These are phyloP conservation scores for Holacanthus passer DNA, from an alignment of 2,113 vertebrate species.

Conservation along the genomic window DNA sequence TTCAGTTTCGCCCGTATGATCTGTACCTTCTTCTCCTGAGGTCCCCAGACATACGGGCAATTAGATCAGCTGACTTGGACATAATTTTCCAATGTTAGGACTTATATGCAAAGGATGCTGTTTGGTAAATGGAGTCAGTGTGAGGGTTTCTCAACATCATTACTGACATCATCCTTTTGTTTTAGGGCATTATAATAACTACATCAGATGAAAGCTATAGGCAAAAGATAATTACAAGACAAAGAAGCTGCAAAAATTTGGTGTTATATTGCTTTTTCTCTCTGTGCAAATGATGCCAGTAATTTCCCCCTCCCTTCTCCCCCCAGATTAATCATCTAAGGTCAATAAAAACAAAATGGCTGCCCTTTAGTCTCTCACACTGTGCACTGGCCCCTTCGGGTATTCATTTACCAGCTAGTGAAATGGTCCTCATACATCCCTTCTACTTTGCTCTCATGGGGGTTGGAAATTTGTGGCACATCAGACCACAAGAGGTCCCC, in stretches of 20 bases:
- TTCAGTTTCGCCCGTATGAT: conserved; percentile 67
- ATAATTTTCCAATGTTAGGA: conserved; percentile 46
- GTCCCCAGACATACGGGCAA: conserved; percentile 48
- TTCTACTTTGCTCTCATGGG: conserved; percentile 7
- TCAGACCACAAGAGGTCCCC: conserved; percentile 38
- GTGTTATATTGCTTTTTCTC: conserved; percentile 35
- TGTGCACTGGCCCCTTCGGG: conserved; percentile 12
- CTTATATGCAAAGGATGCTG: conserved; percentile 34
- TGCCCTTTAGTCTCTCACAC: conserved; percentile 59
- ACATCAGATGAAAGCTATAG: conserved; percentile 38
- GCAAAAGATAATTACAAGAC: conserved; percentile 56
- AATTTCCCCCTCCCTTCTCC: conserved; percentile 4
- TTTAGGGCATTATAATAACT: conserved; percentile 54
- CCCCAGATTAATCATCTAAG: conserved; percentile 69
- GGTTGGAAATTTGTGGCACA: conserved; percentile 26
- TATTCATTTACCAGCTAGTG: conserved; percentile 70
- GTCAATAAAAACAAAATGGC: conserved; percentile 78
- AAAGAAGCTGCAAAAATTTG: conserved; percentile 46
- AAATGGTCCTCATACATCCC: conserved; percentile 49
- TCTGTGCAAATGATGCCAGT: conserved; percentile 28
- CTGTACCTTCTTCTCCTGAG: conserved; percentile 37
- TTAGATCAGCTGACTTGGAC: conserved; percentile 61
- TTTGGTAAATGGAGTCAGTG: conserved; percentile 50
- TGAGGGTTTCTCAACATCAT: conserved; percentile 37
- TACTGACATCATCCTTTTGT: conserved; percentile 42